A percentile compares a stretch with the other conserved stretches of the same genome.
Evolutionary conservation across 2,797 vertebrate genomes (phyloP).

Genomic region (Fratercula arctica): DNA sequence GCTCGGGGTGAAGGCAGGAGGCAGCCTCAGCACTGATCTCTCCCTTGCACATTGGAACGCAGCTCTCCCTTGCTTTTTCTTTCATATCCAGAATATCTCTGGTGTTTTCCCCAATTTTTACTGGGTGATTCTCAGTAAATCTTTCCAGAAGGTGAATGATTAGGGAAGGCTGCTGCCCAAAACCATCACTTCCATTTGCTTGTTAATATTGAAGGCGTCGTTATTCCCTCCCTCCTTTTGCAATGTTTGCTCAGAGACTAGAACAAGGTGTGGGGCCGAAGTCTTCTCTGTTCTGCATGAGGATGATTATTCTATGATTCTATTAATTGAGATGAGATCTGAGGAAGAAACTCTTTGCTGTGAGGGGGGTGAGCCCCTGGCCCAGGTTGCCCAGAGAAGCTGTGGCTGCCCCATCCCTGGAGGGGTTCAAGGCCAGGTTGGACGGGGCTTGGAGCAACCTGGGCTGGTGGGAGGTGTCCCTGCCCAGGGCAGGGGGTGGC

Average conservation of each 20-base stretch:
- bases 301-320: too few species aligned
- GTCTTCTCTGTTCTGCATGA: not conserved
- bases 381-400: too few species aligned
- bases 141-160: not conserved
- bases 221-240: not conserved
- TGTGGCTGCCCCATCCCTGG: too few species aligned
- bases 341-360: too few species aligned
- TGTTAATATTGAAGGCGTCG: not conserved
- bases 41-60: not conserved
- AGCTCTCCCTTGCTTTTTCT: not conserved
- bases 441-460: too few species aligned
- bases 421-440: too few species aligned
- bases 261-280: not conserved
- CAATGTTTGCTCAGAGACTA: not conserved
- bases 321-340: too few species aligned
- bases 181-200: not conserved
- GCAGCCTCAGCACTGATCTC: not conserved
- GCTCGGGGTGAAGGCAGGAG: not conserved
- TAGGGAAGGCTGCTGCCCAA: not conserved
- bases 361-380: too few species aligned
- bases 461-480: too few species aligned
- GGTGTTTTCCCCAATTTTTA: not conserved
- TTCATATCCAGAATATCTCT: not conserved
- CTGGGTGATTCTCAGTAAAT: not conserved
- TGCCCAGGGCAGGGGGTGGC: too few species aligned